These are phyloP conservation scores for Cygnus atratus DNA, from an alignment of 2,113 vertebrate species.

Conservation along the genomic window DNA sequence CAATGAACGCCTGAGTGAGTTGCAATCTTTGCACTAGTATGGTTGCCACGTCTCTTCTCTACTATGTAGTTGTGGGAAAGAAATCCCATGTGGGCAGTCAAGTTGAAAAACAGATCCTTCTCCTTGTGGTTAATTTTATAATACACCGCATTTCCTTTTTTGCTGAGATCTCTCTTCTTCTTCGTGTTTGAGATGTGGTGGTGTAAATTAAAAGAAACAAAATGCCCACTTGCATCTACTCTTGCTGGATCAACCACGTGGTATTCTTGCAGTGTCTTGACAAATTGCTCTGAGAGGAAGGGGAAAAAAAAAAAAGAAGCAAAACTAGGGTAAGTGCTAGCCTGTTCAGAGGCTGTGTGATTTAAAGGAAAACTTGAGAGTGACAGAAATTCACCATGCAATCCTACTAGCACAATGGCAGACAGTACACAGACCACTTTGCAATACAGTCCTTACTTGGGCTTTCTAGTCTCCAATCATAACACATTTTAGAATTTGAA, in stretches of 20 bases:
- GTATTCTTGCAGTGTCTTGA: conserved; percentile 75
- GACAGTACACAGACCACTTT: fast-evolving
- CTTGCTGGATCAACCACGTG: conserved; percentile 84
- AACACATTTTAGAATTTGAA: background rate
- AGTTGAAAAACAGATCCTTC: conserved; percentile 83
- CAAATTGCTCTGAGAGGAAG: conserved; percentile 74
- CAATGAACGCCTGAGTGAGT: conserved; percentile 69
- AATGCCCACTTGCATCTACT: conserved; percentile 80
- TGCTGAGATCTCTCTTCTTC: conserved; percentile 75
- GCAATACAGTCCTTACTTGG: background rate
- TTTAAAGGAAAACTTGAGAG: background rate
- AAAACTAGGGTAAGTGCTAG: background rate
- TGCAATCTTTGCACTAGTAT: conserved; percentile 69
- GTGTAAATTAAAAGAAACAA: conserved; percentile 84
- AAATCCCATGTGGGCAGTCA: conserved; percentile 82
- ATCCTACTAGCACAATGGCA: background rate
- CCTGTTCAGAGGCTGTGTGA: background rate
- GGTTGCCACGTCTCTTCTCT: conserved; percentile 83
- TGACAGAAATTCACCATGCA: background rate
- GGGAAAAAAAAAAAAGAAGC: background rate
- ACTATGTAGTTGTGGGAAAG: conserved; percentile 84
- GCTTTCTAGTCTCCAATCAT: background rate
- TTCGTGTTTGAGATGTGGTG: conserved; percentile 69
- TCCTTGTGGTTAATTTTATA: conserved; percentile 83
- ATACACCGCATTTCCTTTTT: conserved; percentile 73